Conservation (phyloP, 2,113 vertebrate genomes). For the Thymallus thymallus region DNA sequence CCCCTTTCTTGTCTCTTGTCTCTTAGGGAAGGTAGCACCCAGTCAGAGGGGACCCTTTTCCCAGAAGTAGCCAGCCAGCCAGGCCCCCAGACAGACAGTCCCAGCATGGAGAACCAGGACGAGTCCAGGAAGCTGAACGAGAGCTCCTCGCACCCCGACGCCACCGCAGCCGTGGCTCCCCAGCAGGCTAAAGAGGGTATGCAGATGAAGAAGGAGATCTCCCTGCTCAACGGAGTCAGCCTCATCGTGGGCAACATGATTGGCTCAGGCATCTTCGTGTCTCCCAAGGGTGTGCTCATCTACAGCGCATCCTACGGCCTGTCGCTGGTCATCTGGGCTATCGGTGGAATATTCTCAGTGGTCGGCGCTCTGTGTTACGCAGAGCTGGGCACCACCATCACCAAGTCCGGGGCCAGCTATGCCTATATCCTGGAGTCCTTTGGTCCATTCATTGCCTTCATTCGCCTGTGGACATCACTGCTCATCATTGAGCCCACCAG, state of each 20-base stretch:
- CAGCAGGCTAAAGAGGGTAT: conserved; percentile 65
- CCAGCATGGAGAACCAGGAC: conserved; percentile 40
- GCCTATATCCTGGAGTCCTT: conserved; percentile 96
- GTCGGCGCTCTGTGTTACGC: conserved; percentile 94
- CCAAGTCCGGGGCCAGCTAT: conserved; percentile 92
- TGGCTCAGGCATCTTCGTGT: conserved; percentile 97
- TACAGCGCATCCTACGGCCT: conserved; percentile 89
- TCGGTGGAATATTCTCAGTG: conserved; percentile 91
- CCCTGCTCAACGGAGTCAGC: conserved; percentile 89
- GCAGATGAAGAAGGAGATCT: conserved; percentile 95
- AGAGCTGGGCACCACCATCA: conserved; percentile 94
- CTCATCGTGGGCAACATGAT: conserved; percentile 97
- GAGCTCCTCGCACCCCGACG: conserved; percentile 11
- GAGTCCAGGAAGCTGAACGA: conserved; percentile 26
- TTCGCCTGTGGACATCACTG: conserved; percentile 92
- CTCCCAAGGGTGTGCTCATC: conserved; percentile 89
- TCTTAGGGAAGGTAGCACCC: background rate
- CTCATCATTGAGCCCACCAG: conserved; percentile 93
- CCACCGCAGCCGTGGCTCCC: conserved; percentile 67
- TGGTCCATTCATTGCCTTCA: conserved; percentile 91
- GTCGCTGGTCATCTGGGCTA: conserved; percentile 86
- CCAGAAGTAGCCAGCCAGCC: background rate
- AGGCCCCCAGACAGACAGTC: background rate
- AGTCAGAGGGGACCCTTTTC: background rate
- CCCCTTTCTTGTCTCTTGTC: background rate